phyloP scores from a whole-genome alignment of 1,140 invertebrate genomes.

The Pseudomyrmex dendroicus region DNA sequence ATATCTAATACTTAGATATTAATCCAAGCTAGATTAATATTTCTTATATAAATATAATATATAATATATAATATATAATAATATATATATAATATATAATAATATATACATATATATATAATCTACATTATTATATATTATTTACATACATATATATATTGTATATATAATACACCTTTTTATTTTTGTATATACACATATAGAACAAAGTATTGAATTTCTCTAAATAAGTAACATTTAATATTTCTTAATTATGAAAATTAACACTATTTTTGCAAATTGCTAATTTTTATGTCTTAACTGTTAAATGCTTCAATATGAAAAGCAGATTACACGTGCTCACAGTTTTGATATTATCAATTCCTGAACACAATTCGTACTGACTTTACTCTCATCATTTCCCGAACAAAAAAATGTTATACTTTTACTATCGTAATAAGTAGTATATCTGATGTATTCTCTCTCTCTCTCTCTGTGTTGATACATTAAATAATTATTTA shows the following conservation, averaged over 20 bases:
- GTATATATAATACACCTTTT: neutral
- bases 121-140: no score
- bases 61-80: no score
- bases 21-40: no score
- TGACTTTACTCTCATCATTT: conserved; percentile 10
- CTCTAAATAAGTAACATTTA: conserved; percentile 45
- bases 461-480: no score
- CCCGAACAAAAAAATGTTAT: no score
- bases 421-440: neutral
- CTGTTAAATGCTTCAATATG: neutral
- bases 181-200: conserved; percentile 18
- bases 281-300: neutral
- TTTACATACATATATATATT: neutral
- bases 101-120: no score
- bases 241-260: conserved; percentile 40
- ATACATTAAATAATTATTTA: neutral
- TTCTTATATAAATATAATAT: no score
- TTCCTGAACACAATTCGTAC: conserved; percentile 22
- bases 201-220: conserved; percentile 30
- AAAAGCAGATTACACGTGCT: conserved; percentile 15
- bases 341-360: conserved; percentile 11
- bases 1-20: no score
- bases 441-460: conserved; percentile 1
- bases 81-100: no score
- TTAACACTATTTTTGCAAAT: conserved; percentile 22